phyloP scores from a whole-genome alignment of 2,888 invertebrate species.

The Caenorhabditis parvicauda region DNA sequence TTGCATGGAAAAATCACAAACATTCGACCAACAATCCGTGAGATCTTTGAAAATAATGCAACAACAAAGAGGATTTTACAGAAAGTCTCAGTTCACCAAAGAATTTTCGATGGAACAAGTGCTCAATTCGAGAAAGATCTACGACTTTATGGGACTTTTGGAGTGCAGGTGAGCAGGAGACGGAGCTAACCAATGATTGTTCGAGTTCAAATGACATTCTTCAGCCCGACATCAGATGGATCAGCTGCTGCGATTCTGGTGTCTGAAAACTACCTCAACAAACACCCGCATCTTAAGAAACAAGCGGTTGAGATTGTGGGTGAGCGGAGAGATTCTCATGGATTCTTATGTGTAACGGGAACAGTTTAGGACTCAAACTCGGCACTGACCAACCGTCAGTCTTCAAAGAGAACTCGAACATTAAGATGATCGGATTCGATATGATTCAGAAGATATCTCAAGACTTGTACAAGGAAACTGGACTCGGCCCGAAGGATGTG shows the following conservation, averaged over 20 bases:
- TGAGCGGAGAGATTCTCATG: slow-evolving; percentile 6
- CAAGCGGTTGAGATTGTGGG: slow-evolving; percentile 90
- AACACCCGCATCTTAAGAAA: slow-evolving; percentile 75
- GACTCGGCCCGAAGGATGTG: slow-evolving; percentile 64
- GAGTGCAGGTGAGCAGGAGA: slow-evolving; percentile 96
- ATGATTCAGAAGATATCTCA: slow-evolving; percentile 67
- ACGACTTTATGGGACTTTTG: slow-evolving; percentile 87
- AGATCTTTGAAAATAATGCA: slow-evolving; percentile 63
- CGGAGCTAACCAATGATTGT: too few relatives aligned
- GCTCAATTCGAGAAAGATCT: slow-evolving; percentile 80
- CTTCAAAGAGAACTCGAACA: slow-evolving; percentile 77
- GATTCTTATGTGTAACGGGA: not conserved
- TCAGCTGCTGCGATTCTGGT: slow-evolving; percentile 87
- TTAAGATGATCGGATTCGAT: slow-evolving; percentile 68
- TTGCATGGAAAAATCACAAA: slow-evolving; percentile 94
- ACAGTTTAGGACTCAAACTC: slow-evolving; percentile 79
- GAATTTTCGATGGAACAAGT: slow-evolving; percentile 89
- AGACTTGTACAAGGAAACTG: slow-evolving; percentile 75
- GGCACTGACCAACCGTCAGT: slow-evolving; percentile 84
- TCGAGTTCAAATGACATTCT: not conserved
- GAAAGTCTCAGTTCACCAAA: slow-evolving; percentile 87
- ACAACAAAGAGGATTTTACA: too few relatives aligned
- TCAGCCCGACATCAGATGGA: slow-evolving; percentile 92
- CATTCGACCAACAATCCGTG: slow-evolving; percentile 93
- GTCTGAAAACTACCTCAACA: slow-evolving; percentile 82